Evolutionary conservation across 92 coral and sea anemone species (phyloP).

Genomic region (Phenganax stokvisi): DNA sequence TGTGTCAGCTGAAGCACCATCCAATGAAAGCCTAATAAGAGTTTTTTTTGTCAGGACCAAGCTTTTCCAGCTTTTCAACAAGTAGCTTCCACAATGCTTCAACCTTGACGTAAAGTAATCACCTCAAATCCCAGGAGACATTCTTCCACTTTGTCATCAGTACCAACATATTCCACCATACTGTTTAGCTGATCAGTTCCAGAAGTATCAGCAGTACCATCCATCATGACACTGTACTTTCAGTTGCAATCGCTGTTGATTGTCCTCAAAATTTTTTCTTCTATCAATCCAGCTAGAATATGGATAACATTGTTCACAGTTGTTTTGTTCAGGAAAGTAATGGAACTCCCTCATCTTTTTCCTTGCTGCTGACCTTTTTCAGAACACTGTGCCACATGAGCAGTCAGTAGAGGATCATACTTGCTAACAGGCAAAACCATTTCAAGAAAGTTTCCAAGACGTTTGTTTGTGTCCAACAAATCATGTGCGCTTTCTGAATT

Average conservation of each 20-base stretch:
- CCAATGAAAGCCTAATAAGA: background rate
- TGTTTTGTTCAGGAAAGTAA: background rate
- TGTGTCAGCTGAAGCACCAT: background rate
- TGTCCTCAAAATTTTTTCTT: background rate
- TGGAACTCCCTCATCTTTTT: background rate
- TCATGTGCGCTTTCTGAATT: background rate
- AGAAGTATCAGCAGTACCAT: background rate
- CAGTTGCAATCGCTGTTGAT: background rate
- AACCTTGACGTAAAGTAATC: background rate
- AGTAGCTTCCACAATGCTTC: background rate
- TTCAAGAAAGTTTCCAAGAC: conserved; percentile 20
- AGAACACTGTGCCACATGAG: background rate
- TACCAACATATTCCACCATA: background rate
- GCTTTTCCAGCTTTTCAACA: background rate
- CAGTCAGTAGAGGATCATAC: conserved; percentile 4
- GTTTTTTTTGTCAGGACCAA: background rate
- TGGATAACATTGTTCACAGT: background rate
- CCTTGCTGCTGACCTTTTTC: background rate
- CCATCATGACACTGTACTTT: background rate
- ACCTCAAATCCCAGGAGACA: background rate
- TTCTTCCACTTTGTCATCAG: background rate
- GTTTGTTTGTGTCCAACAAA: conserved; percentile 20
- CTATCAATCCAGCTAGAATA: background rate
- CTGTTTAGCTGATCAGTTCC: background rate
- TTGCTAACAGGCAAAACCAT: conserved; percentile 14